Conservation (phyloP, 2,113 vertebrate species). For the Lepisosteus oculatus region DNA sequence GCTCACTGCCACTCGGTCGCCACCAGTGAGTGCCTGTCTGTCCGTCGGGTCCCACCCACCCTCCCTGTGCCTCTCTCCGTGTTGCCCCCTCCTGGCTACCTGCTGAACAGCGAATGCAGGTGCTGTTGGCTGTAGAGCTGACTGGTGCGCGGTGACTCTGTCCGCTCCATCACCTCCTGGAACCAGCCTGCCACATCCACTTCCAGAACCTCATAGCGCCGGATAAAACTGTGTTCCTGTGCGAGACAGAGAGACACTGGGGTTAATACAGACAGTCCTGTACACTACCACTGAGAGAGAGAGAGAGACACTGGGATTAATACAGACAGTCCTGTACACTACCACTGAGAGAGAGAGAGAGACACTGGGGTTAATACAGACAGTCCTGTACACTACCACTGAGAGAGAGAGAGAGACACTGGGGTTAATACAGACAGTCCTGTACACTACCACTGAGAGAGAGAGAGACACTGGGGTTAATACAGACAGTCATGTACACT, state of each 20-base stretch:
- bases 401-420: too few relatives aligned
- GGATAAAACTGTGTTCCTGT: conserved; percentile 91
- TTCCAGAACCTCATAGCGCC: conserved; percentile 83
- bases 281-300: too few relatives aligned
- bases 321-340: too few relatives aligned
- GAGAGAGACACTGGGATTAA: too few relatives aligned
- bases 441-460: too few relatives aligned
- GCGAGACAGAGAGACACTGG: not conserved
- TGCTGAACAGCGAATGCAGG: conserved; percentile 90
- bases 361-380: too few relatives aligned
- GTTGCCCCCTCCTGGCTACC: conserved; percentile 69
- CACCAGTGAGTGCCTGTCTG: conserved; percentile 7
- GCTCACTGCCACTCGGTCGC: not conserved
- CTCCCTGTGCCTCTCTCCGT: not conserved
- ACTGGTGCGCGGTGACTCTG: conserved; percentile 87
- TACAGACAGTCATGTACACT: too few relatives aligned
- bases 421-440: too few relatives aligned
- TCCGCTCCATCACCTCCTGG: conserved; percentile 90
- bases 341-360: too few relatives aligned
- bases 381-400: too few relatives aligned
- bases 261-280: too few relatives aligned
- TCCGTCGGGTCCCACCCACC: conserved; percentile 7
- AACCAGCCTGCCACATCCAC: conserved; percentile 96
- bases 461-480: too few relatives aligned
- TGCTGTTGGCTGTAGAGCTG: conserved; percentile 86